Percentiles rank a stretch among this genome's conserved stretches.
phyloP scores from a whole-genome alignment of 1,140 invertebrate species.

The Nylanderia fulva region DNA sequence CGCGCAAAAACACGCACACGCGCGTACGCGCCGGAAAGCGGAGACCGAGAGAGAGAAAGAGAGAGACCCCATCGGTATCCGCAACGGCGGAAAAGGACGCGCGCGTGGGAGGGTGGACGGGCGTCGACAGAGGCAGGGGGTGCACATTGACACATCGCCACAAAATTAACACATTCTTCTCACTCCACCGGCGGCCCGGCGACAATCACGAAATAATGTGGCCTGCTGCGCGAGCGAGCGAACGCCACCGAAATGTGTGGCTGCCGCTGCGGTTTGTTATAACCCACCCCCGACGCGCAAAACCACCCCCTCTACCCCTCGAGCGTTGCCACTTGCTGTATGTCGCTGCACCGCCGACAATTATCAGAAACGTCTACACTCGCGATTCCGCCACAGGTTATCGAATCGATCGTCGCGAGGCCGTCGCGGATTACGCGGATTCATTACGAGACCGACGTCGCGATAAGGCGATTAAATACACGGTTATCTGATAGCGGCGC shows the following conservation, averaged over 20 bases:
- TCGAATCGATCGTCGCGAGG: conserved; percentile 48
- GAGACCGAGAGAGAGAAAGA: not conserved
- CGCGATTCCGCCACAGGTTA: conserved; percentile 54
- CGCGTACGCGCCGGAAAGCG: not conserved
- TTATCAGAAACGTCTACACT: conserved; percentile 54
- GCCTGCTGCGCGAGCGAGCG: conserved; percentile 77
- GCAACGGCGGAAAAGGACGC: conserved; percentile 40
- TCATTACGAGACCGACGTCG: not conserved
- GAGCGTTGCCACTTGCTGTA: conserved; percentile 59
- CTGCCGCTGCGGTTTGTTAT: conserved; percentile 80
- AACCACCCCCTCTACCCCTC: conserved; percentile 51
- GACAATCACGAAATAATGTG: conserved; percentile 85
- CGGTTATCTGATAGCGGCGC: not conserved
- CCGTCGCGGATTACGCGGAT: conserved; percentile 51
- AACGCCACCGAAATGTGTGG: conserved; percentile 82
- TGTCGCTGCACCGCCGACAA: conserved; percentile 55
- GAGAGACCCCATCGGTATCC: conserved; percentile 4
- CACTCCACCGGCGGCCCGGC: conserved; percentile 78
- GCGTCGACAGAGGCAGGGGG: conserved; percentile 29
- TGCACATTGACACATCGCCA: conserved; percentile 81
- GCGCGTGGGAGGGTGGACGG: conserved; percentile 32
- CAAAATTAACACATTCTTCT: conserved; percentile 84
- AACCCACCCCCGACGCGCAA: conserved; percentile 62
- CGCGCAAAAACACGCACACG: conserved; percentile 44
- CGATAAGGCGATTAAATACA: conserved; percentile 13